These are phyloP conservation scores for Tetragonula carbonaria DNA, from an alignment of 2,888 invertebrate species.

Conservation along the genomic window DNA sequence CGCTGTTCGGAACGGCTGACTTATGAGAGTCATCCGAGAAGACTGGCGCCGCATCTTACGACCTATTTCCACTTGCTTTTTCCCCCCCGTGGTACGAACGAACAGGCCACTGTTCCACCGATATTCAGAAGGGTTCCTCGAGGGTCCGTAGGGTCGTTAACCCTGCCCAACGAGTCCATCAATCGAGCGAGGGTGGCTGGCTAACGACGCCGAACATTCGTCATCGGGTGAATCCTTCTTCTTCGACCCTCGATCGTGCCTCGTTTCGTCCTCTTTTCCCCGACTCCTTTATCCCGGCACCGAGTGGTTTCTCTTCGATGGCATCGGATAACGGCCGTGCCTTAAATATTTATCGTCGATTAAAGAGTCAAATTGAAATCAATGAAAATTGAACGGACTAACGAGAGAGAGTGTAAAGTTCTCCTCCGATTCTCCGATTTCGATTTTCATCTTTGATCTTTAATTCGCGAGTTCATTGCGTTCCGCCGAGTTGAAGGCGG, in stretches of 20 bases:
- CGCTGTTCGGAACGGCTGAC: conserved; percentile 62
- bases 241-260: not conserved
- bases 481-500: too few species aligned
- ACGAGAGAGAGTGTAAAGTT: not conserved
- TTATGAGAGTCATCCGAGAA: conserved; percentile 72
- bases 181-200: conserved; percentile 60
- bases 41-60: conserved; percentile 41
- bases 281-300: conserved; percentile 3
- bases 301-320: conserved; percentile 18
- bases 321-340: conserved; percentile 3
- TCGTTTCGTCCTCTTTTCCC: conserved; percentile 28
- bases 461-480: too few species aligned
- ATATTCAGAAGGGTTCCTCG: conserved; percentile 57
- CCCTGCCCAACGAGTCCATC: conserved; percentile 63
- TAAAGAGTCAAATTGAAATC: conserved; percentile 9
- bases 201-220: conserved; percentile 67
- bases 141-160: conserved; percentile 60
- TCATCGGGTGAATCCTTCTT: conserved; percentile 51
- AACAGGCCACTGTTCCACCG: conserved; percentile 19
- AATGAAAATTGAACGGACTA: not conserved
- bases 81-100: not conserved
- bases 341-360: conserved; percentile 41
- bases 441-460: too few species aligned
- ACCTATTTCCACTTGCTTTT: conserved; percentile 48
- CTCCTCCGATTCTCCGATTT: not conserved